These are phyloP conservation scores for Trichonephila inaurata DNA, from an alignment of 1,140 invertebrate species.

Conservation along the genomic window DNA sequence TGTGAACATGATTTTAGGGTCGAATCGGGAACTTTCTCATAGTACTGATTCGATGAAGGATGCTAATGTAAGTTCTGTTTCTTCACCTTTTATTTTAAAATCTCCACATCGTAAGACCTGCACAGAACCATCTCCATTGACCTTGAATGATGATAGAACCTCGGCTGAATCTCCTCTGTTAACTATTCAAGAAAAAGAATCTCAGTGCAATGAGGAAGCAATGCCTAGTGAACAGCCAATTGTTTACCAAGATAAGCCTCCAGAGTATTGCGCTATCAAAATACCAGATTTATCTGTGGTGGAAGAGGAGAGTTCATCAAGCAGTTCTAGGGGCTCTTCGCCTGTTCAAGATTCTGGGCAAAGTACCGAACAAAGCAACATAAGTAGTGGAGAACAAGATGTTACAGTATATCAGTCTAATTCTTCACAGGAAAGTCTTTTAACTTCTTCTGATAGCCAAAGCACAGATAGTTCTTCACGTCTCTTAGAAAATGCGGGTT, in stretches of 20 bases:
- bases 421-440: conserved; percentile 56
- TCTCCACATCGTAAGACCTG: conserved; percentile 33
- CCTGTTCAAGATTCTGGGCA: conserved; percentile 33
- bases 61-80: background rate
- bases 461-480: conserved; percentile 58
- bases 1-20: conserved; percentile 60
- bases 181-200: background rate
- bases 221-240: conserved; percentile 22
- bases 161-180: background rate
- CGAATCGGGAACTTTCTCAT: conserved; percentile 39
- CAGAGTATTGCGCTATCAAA: conserved; percentile 57
- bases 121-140: conserved; percentile 40
- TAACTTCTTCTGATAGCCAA: conserved; percentile 61
- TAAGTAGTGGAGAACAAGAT: background rate
- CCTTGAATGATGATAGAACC: conserved; percentile 1
- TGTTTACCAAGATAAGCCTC: conserved; percentile 53
- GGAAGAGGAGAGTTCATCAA: conserved; percentile 33
- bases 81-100: conserved; percentile 48
- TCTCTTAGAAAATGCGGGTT: conserved; percentile 34
- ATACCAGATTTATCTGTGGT: conserved; percentile 68
- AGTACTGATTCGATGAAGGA: conserved; percentile 64
- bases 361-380: background rate
- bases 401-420: background rate
- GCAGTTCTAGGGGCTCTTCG: conserved; percentile 47
- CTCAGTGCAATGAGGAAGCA: background rate